A percentile compares a stretch with the other conserved stretches of the same genome.
Evolutionary conservation across 2,113 vertebrate species (phyloP).

Genomic region (Melanerpes aurifrons): DNA sequence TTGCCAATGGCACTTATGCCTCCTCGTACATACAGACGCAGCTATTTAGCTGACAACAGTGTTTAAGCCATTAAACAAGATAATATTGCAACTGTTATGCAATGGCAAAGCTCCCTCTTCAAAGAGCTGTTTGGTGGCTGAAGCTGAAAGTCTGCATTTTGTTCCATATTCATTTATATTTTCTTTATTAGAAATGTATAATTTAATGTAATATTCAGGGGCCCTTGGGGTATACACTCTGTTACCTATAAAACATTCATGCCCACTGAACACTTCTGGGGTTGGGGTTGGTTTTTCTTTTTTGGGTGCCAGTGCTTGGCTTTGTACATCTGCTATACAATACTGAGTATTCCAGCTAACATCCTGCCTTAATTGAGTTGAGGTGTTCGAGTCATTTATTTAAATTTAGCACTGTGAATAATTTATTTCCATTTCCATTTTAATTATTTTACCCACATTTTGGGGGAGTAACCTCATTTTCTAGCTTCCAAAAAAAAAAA

Average conservation of each 20-base stretch:
- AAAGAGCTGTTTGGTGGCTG: conserved; percentile 25
- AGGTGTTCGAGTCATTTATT: conserved; percentile 57
- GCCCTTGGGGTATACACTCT: conserved; percentile 45
- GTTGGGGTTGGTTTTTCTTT: not conserved
- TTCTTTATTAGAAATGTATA: conserved; percentile 73
- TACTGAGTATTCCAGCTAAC: conserved; percentile 43
- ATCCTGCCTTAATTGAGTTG: conserved; percentile 58
- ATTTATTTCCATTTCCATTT: conserved; percentile 79
- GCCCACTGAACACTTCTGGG: conserved; percentile 22
- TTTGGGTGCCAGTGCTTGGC: conserved; percentile 18
- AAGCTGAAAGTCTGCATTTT: conserved; percentile 49
- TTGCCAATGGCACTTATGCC: conserved; percentile 45
- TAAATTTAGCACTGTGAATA: conserved; percentile 76
- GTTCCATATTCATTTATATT: conserved; percentile 69
- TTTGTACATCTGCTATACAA: conserved; percentile 60
- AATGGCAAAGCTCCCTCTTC: not conserved
- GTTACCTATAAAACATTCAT: conserved; percentile 69
- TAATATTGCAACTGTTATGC: conserved; percentile 21
- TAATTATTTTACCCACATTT: conserved; percentile 74
- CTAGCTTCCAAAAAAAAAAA: conserved; percentile 44
- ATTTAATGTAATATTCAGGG: conserved; percentile 62
- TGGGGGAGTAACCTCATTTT: conserved; percentile 71
- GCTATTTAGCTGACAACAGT: conserved; percentile 41
- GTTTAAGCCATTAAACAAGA: conserved; percentile 48
- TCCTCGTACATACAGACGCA: not conserved